Conservation (phyloP, 2,888 invertebrate genomes). For the Sinohyriopsis cumingii region DNA sequence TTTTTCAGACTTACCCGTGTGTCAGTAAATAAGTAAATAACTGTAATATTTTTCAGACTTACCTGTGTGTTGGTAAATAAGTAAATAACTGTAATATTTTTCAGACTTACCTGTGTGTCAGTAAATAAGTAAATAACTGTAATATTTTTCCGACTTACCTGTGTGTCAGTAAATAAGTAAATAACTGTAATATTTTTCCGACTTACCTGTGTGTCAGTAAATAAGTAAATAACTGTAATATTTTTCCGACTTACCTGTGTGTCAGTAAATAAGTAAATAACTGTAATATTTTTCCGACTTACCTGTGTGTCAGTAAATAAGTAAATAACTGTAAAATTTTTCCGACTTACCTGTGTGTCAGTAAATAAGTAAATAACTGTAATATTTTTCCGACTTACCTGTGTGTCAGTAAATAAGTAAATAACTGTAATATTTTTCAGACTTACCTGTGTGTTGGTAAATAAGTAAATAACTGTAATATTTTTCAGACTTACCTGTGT, state of each 20-base stretch:
- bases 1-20: constrained; percentile 75
- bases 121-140: constrained; percentile 78
- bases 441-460: too few relatives aligned
- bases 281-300: constrained; percentile 1
- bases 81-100: constrained; percentile 11
- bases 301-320: constrained; percentile 87
- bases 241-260: constrained; percentile 75
- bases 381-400: too few relatives aligned
- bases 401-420: too few relatives aligned
- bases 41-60: constrained; percentile 2
- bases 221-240: constrained; percentile 73
- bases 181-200: too few relatives aligned
- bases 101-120: constrained; percentile 79
- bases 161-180: constrained; percentile 87
- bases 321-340: too few relatives aligned
- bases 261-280: constrained; percentile 82
- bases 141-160: constrained; percentile 48
- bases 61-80: constrained; percentile 87
- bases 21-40: constrained; percentile 82
- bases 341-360: too few relatives aligned
- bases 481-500: too few relatives aligned
- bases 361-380: too few relatives aligned
- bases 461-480: too few relatives aligned
- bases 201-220: constrained; percentile 84
- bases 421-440: too few relatives aligned